Evolutionary conservation across 2,888 invertebrate species (phyloP), one percentile per base, ranked within the genome.

Genomic region (Mimachlamys varia): DNA sequence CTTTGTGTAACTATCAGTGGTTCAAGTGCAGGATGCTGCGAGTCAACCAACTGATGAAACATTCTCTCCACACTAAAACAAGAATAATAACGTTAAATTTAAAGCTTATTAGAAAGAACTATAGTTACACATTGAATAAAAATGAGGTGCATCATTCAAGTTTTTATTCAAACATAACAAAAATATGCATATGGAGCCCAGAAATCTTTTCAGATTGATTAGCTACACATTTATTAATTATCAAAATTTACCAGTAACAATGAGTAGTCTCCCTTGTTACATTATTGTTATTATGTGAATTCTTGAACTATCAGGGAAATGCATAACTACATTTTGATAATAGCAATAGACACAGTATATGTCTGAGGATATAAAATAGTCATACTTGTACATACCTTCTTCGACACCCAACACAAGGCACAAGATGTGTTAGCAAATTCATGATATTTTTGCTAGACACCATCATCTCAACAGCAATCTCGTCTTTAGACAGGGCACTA

Each of bases 351-450:
- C 50, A 50, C 10, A 50, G 12, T 19, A 55, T 19, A 13, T 55
- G 55, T 19, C 55, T 58, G 19, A 22, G 3, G 3, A 19, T 58
- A 4, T 4, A n/a, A 22, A 19, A 22, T 58, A 7, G n/a, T 3
- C 2, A 58, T 22, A 19, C 19, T n/a, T 19, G 19, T 58, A n/a
- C 58, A 95, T 97, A 98, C 98, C 98, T 98, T 97, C 98, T 97
- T 93, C 99, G 97, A 97, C 99, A 99, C 93, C 99, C 99, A 96
- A 99, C 98, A 97, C 99, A 99, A 93, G 99, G 98, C 96, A 99
- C 98, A 97, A 98, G 98, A 97, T 99, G 98, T 97, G 98, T 98
- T 93, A 99, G 97, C 95, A 98, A 98, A 95, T 98, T 98, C 96
- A 98, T 97, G 95, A 99, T 98, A 97, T 98, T 98, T 94, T 98